Evolutionary conservation across 2,113 vertebrate species (phyloP), one percentile per base, ranked within the genome.

Genomic region (Rafetus swinhoei): DNA sequence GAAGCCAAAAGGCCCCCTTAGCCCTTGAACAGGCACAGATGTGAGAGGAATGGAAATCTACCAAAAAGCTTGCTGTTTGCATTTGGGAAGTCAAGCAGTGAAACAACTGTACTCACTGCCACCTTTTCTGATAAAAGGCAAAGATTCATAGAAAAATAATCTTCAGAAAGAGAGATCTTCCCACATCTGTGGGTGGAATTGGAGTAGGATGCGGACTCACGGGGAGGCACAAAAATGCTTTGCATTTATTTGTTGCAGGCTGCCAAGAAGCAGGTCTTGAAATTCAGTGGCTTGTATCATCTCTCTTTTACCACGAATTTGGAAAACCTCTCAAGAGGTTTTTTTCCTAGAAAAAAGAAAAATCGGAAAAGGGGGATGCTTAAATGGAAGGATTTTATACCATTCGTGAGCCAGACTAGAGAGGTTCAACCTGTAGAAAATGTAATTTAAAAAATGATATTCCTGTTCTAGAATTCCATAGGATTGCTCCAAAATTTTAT

Each of bases 21-120:
- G 11, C 39, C 39, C 74, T 7, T 50, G 74, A 50, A 53, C 7
- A 29, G 14, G 50, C 50, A 18, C 50, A 53, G 15, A 53, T 52
- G 25, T 7, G 25, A 27, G 7, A 27, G 25, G 24, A 52, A 79
- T 29, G 27, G 25, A 77, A 77, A 29, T 25, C 45, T 79, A 16
- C 27, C 50, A 16, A 53, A 74, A 32, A 62, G 32, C 85, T 27
- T 3, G 14, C 27, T 79, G 19, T 16, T 18, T 29, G 24, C 19
- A 4, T 14, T 1, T 1, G 45, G 22, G 22, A 88, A 0, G 0
- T 15, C 6, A 18, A 55, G 4, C 14, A 65, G 6, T 24, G 54
- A 52, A 7, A 15, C 55, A 11, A 32, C 24, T 10, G 25, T 25
- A 32, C 79, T 1, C 0, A 16, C 45, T 60, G 29, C 16, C 2